Evolutionary conservation across 2,888 invertebrate genomes (phyloP).

Genomic region (Pseudoips prasinana): DNA sequence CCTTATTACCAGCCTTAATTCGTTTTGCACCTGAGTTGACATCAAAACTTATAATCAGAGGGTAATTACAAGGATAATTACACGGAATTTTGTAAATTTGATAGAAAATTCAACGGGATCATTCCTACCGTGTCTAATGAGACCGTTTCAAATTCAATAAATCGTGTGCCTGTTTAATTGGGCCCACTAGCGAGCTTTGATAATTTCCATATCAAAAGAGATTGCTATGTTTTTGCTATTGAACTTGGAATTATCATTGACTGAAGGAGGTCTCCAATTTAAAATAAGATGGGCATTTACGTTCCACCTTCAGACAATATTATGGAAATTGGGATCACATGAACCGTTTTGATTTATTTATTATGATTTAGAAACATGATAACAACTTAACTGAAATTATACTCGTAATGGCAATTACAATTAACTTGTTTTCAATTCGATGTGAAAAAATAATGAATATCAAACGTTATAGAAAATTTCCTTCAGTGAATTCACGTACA

Average conservation of each 20-base stretch:
- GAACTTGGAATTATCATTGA: slow-evolving; percentile 25
- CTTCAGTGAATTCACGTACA: slow-evolving; percentile 4
- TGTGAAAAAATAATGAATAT: too few relatives aligned
- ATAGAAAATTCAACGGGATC: slow-evolving; percentile 20
- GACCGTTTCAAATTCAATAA: slow-evolving; percentile 25
- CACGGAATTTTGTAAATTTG: slow-evolving; percentile 24
- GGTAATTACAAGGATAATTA: slow-evolving; percentile 48
- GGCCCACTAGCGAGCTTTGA: slow-evolving; percentile 25
- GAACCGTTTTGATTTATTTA: slow-evolving; percentile 7
- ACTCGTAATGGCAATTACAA: too few relatives aligned
- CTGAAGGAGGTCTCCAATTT: slow-evolving; percentile 8
- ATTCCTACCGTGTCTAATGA: slow-evolving; percentile 17
- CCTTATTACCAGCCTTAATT: slow-evolving; percentile 46
- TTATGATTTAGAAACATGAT: background rate
- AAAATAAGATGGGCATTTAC: slow-evolving; percentile 19
- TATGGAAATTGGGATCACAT: slow-evolving; percentile 9
- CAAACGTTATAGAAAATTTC: too few relatives aligned
- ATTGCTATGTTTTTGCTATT: slow-evolving; percentile 26
- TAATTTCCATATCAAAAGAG: slow-evolving; percentile 33
- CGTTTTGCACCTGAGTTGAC: slow-evolving; percentile 56
- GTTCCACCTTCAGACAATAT: slow-evolving; percentile 4
- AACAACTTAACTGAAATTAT: too few relatives aligned
- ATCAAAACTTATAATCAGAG: slow-evolving; percentile 56
- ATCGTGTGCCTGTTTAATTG: slow-evolving; percentile 24
- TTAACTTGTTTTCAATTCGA: too few relatives aligned